A percentile compares a stretch with the other conserved stretches of the same genome.
phyloP scores from a whole-genome alignment of 2,113 vertebrate genomes.

The Charadrius vociferus region DNA sequence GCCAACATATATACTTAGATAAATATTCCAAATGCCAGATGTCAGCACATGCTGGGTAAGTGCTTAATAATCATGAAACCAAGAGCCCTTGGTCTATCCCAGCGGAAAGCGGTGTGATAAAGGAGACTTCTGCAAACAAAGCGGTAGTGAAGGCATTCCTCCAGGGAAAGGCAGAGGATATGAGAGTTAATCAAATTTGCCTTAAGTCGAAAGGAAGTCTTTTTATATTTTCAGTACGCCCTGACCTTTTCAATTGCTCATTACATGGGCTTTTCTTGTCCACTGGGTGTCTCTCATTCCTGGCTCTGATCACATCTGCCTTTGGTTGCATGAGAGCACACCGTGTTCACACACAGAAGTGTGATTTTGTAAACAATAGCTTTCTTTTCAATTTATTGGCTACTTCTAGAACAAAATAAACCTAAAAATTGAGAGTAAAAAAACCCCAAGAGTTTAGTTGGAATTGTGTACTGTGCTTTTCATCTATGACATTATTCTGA shows the following conservation, averaged over 20 bases:
- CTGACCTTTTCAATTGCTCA: not conserved
- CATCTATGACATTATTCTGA: not conserved
- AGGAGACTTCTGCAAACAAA: slow-evolving; percentile 13
- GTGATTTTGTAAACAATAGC: not conserved
- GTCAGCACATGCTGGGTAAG: slow-evolving; percentile 46
- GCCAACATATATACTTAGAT: slow-evolving; percentile 12
- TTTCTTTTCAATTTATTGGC: not conserved
- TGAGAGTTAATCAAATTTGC: slow-evolving; percentile 37
- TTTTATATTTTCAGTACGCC: not conserved
- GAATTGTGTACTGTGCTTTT: not conserved
- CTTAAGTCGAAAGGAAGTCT: not conserved
- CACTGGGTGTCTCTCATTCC: slow-evolving; percentile 41
- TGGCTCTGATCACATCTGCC: not conserved
- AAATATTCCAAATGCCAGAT: slow-evolving; percentile 52
- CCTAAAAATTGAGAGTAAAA: not conserved
- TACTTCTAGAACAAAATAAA: not conserved
- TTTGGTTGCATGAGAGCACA: not conserved
- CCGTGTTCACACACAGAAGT: not conserved
- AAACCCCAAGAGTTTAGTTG: rapidly evolving
- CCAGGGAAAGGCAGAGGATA: not conserved
- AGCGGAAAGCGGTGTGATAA: not conserved
- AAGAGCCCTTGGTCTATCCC: not conserved
- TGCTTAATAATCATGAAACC: not conserved
- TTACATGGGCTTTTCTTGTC: not conserved
- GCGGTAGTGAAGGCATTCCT: not conserved